phyloP scores from a whole-genome alignment of 2,113 vertebrate species.

The Balaeniceps rex region DNA sequence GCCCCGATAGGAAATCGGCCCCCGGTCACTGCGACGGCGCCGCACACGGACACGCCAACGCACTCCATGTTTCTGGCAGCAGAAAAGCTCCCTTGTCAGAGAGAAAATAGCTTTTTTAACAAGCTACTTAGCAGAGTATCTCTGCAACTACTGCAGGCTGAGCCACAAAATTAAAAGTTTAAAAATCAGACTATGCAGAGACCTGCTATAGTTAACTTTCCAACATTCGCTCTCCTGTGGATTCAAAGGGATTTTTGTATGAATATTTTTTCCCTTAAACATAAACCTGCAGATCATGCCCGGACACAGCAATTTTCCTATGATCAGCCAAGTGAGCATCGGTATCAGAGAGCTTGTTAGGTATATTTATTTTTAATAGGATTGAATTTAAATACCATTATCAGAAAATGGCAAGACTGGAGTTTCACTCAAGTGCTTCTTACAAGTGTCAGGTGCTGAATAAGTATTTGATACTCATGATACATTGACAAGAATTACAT shows the following conservation, averaged over 20 bases:
- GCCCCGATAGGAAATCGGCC: background rate
- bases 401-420: background rate
- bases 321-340: background rate
- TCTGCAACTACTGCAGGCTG: background rate
- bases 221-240: too few relatives aligned
- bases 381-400: background rate
- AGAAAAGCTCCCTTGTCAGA: background rate
- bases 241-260: background rate
- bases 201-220: background rate
- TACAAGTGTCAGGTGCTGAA: background rate
- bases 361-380: background rate
- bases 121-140: background rate
- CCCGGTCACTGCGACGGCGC: background rate
- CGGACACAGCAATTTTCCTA: background rate
- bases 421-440: background rate
- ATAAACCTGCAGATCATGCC: background rate
- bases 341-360: background rate
- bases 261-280: background rate
- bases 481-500: background rate
- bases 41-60: accelerated
- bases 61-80: accelerated
- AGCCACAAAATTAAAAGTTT: background rate
- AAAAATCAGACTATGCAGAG: accelerated
- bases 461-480: background rate
- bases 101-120: background rate